These are phyloP conservation scores for Peromyscus nudipes DNA, from an alignment of 2,797 vertebrate species.

Conservation along the genomic window DNA sequence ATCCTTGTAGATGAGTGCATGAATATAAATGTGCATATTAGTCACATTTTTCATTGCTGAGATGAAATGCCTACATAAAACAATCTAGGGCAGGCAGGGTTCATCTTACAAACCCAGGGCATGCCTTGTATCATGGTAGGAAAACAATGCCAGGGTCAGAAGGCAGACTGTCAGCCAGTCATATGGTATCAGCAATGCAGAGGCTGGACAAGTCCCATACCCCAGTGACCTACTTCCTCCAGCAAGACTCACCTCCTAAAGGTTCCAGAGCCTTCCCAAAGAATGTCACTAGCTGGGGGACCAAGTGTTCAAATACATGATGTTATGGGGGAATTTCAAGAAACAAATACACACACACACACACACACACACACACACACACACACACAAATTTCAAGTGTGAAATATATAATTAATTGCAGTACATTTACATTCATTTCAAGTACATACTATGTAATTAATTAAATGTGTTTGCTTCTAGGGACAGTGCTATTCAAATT, in stretches of 20 bases:
- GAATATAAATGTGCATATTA: too few relatives aligned
- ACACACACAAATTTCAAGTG: background rate
- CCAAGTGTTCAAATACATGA: background rate
- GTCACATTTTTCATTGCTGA: background rate
- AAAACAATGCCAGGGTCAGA: too few relatives aligned
- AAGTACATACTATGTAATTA: background rate
- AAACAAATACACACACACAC: background rate
- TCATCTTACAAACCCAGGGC: background rate
- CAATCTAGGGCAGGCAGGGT: background rate
- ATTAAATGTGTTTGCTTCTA: background rate
- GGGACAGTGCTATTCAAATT: background rate
- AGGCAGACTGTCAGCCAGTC: too few relatives aligned
- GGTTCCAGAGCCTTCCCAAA: background rate
- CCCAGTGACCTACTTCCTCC: background rate
- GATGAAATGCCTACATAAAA: too few relatives aligned
- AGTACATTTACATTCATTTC: background rate
- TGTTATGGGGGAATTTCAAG: background rate
- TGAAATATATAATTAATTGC: background rate
- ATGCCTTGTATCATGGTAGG: background rate
- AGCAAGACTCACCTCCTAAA: background rate
- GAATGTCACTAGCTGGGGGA: background rate
- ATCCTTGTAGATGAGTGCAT: background rate
- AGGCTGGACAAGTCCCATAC: too few relatives aligned
- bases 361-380: too few relatives aligned
- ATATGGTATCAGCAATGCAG: background rate